A percentile compares a stretch with the other conserved stretches of the same genome.
phyloP scores from a whole-genome alignment of 1,140 invertebrate species.

The Antheraea mylitta region DNA sequence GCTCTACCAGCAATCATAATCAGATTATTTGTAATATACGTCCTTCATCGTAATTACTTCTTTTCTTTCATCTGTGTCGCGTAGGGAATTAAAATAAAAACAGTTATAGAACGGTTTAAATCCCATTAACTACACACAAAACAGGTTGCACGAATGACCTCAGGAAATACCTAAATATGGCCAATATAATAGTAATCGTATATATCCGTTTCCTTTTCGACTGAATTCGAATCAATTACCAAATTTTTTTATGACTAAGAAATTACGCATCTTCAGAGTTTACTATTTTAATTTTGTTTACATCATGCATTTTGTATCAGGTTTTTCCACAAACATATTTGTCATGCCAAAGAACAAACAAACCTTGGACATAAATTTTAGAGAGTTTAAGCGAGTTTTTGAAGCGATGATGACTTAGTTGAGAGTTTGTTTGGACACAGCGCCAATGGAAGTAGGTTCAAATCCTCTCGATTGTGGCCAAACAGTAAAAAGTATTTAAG shows the following conservation, averaged over 20 bases:
- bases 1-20: neutral
- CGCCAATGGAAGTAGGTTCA: too few species aligned
- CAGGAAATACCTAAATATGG: neutral
- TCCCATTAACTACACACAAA: neutral
- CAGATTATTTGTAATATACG: neutral
- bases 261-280: neutral
- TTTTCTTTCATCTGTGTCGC: neutral
- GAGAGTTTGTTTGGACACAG: too few species aligned
- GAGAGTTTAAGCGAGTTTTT: too few species aligned
- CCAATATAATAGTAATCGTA: neutral
- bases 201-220: constrained; percentile 7
- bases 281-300: neutral
- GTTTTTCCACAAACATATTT: neutral
- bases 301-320: neutral
- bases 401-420: too few species aligned
- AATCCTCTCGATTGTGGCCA: too few species aligned
- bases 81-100: neutral
- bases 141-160: neutral
- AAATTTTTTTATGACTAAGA: neutral
- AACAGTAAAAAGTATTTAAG: too few species aligned
- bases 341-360: neutral
- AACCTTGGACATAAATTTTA: neutral
- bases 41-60: neutral
- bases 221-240: constrained; percentile 9
- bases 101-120: neutral